Percentiles rank a stretch among this genome's conserved stretches.
These are phyloP conservation scores for Callorhinus ursinus DNA, from an alignment of 2,113 vertebrate species.

Conservation along the genomic window DNA sequence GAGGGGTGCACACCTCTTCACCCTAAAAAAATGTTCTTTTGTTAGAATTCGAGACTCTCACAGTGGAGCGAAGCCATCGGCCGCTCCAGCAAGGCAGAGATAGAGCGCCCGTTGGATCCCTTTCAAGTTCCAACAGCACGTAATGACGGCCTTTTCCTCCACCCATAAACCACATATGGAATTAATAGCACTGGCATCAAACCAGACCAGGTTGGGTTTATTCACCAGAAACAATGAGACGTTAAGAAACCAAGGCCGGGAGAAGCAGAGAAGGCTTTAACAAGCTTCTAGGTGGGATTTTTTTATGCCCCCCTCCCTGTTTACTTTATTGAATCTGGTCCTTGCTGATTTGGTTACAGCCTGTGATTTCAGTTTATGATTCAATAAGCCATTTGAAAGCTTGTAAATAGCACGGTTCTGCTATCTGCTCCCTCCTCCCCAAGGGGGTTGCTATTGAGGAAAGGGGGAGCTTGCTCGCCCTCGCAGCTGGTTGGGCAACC, in stretches of 20 bases:
- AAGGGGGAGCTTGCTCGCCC: not conserved
- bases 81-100: slow-evolving; percentile 31
- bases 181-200: slow-evolving; percentile 73
- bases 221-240: slow-evolving; percentile 43
- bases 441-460: not conserved
- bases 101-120: not conserved
- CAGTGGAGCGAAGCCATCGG: not conserved
- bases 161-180: slow-evolving; percentile 76
- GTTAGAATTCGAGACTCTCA: not conserved
- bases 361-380: slow-evolving; percentile 75
- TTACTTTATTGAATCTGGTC: slow-evolving; percentile 52
- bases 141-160: slow-evolving; percentile 76
- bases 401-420: slow-evolving; percentile 68
- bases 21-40: not conserved
- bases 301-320: not conserved
- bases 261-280: slow-evolving; percentile 28
- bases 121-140: slow-evolving; percentile 66
- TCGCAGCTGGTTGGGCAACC: not conserved
- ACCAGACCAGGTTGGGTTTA: slow-evolving; percentile 53
- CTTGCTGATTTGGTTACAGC: slow-evolving; percentile 67
- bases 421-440: slow-evolving; percentile 55
- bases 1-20: not conserved
- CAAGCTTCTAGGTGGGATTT: slow-evolving; percentile 49
- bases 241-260: not conserved
- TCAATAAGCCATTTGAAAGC: slow-evolving; percentile 77